A percentile compares a stretch with the other conserved stretches of the same genome.
phyloP scores from a whole-genome alignment of 2,797 vertebrate genomes.

The Anniella stebbinsi region DNA sequence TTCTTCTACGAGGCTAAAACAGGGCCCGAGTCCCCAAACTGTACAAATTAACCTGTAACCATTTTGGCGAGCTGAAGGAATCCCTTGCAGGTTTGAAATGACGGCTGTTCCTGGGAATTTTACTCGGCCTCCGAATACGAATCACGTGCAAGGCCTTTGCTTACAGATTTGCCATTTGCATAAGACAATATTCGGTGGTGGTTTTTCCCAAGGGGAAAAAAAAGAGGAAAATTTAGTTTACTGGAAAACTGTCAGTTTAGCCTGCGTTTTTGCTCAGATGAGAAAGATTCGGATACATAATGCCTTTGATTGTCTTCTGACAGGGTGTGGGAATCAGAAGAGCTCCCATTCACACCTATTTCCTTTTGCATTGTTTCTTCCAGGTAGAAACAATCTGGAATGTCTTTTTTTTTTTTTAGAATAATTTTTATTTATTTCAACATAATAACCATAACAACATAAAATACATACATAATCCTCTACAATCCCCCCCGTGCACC shows the following conservation, averaged over 20 bases:
- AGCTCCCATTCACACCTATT: slow-evolving; percentile 51
- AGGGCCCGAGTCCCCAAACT: background rate
- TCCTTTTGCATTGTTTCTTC: slow-evolving; percentile 71
- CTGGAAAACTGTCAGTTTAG: slow-evolving; percentile 72
- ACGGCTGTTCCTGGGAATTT: slow-evolving; percentile 4
- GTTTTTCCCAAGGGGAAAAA: too few relatives aligned
- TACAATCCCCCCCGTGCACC: too few relatives aligned
- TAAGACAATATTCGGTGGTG: slow-evolving; percentile 16
- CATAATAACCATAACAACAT: too few relatives aligned
- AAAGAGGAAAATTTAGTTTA: slow-evolving; percentile 59
- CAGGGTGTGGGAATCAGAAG: slow-evolving; percentile 63
- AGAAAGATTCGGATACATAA: slow-evolving; percentile 67
- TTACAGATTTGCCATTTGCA: slow-evolving; percentile 54
- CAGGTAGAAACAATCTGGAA: slow-evolving; percentile 75
- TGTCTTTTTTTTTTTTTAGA: slow-evolving; percentile 66
- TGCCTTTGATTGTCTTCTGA: slow-evolving; percentile 72
- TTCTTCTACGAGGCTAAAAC: slow-evolving; percentile 49
- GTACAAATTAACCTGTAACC: slow-evolving; percentile 49
- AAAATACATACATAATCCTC: too few relatives aligned
- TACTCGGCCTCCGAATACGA: slow-evolving; percentile 30
- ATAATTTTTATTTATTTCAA: too few relatives aligned
- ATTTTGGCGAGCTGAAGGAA: background rate
- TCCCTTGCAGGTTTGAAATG: background rate
- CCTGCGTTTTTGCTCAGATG: slow-evolving; percentile 60
- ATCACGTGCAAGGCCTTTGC: slow-evolving; percentile 44